Base-by-base conservation (phyloP, 2,888 invertebrate genomes). In the Ypsolopha sequella region DNA sequence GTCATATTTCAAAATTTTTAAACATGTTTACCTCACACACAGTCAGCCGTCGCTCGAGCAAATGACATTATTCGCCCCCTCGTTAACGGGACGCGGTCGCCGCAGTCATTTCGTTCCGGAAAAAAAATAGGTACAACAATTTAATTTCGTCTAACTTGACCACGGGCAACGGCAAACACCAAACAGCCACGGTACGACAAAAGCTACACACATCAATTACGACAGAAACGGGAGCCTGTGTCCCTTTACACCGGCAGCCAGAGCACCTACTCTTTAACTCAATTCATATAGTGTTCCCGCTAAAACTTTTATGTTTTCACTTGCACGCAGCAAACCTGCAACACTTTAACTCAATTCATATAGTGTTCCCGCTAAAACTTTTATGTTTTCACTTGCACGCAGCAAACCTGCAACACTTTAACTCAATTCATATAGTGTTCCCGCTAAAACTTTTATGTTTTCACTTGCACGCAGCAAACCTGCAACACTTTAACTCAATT, bases 161-260 rank as follows among this genome's bases (percentile, higher is more conserved):
- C 76, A 67, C 71, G 58, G 67, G 68, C 62, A 63, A 60, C 61
- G 57, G 65, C 73, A 74, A 76, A 79, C 76, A 76, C 68, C 69
- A 66, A 76, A 75, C 69, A 66, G 67, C 63, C 65, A 63, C 59
- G 62, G 66, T 66, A 58, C 67, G 66, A 73, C 74, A 76, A 76
- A 80, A 78, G 74, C 76, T 76, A 82, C 80, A 81, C 73, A 80
- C 75, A 78, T 80, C 80, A 82, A 82, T 82, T 84, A 81, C 68
- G 65, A 56, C 55, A 61, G 60, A 66, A 63, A 58, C 63, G 59
- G 48, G 33, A 50, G 51, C 36, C 45, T 36, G 58, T 62, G 69
- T 71, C 73, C 74, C 71, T 72, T 70, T 72, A 66, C 70, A 63
- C 70, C 69, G 68, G 73, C 73, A 73, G 36, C 47, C 55, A 50